Evolutionary conservation across 2,113 vertebrate species (phyloP), one percentile per base, ranked within the genome.

Genomic region (Osmerus eperlanus): DNA sequence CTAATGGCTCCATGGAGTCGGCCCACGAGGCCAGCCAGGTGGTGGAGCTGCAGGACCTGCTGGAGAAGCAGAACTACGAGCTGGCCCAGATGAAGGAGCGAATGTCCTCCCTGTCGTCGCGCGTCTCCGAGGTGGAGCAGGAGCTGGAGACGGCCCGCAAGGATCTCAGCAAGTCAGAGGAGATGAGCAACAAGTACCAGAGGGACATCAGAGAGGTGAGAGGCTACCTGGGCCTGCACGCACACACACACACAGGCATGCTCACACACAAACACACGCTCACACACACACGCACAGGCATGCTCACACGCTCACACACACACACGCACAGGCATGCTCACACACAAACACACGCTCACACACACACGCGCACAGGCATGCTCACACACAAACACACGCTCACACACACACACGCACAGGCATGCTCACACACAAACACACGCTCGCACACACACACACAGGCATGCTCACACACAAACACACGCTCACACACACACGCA

Each of bases 31-130:
- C 94, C 19, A 94, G 95, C 85, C 96, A 98, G 90, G 94, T 99
- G 86, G 91, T 96, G 59, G 97, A 99, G 89, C 94, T 99, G 70
- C 97, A 99, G 88, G 97, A 99, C 79, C 88, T 99, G 28, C 92
- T 99, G 80, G 97, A 99, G 89, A 99, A 98, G 78, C 97, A 99
- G 84, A 99, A 97, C 89, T 98, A 96, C 74, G 97, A 99, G 92
- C 95, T 99, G 95, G 94, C 93, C 61, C 97, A 99, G 89, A 98
- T 98, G 96, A 99, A 99, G 91, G 97, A 99, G 66, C 95, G 96
- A 69, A 94, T 99, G 92, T 93, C 96, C 72, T 93, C 94, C 0
- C 92, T 99, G 59, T 97, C 97, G 55, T 96, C 95, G 12, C 91
- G 96, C 0, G 96, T 99, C 19, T 97, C 95, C 25, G 97, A 99